These are phyloP conservation scores for Lissocephala sabroskyi DNA, from an alignment of 2,888 invertebrate genomes.

Conservation along the genomic window DNA sequence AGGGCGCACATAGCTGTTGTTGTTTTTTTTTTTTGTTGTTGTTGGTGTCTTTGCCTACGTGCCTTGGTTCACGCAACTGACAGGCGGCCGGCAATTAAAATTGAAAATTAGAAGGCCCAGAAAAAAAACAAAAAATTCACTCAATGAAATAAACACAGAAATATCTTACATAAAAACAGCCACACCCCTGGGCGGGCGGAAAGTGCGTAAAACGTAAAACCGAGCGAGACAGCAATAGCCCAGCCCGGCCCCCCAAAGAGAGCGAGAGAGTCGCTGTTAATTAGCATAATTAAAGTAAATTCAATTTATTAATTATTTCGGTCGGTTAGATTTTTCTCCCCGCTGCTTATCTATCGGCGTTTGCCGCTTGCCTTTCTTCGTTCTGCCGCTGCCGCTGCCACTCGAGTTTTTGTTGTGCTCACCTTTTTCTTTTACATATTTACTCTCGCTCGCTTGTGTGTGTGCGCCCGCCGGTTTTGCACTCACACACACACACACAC, in stretches of 20 bases:
- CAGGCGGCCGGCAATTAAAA: not conserved
- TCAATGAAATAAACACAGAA: constrained; percentile 29
- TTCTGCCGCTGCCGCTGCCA: constrained; percentile 1
- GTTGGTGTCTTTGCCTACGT: constrained; percentile 38
- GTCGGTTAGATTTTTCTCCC: too few relatives aligned
- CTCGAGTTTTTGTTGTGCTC: constrained; percentile 55
- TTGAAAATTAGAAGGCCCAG: not conserved
- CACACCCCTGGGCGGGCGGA: too few relatives aligned
- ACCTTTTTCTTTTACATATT: constrained; percentile 41
- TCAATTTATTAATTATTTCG: too few relatives aligned
- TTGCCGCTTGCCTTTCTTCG: too few relatives aligned
- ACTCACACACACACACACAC: constrained; percentile 3
- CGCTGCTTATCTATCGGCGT: too few relatives aligned
- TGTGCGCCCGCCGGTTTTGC: constrained; percentile 3
- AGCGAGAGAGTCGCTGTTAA: too few relatives aligned
- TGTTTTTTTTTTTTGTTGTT: constrained; percentile 13
- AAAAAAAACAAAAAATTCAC: constrained; percentile 12
- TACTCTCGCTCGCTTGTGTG: not conserved
- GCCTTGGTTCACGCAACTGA: constrained; percentile 36
- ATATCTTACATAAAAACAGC: too few relatives aligned
- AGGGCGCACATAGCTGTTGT: too few relatives aligned
- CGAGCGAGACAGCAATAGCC: constrained; percentile 4
- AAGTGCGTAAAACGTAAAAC: too few relatives aligned
- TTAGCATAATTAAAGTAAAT: too few relatives aligned
- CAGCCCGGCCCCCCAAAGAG: too few relatives aligned